These are phyloP conservation scores for Paracyclopina nana DNA, from an alignment of 1,140 invertebrate species.

Conservation along the genomic window DNA sequence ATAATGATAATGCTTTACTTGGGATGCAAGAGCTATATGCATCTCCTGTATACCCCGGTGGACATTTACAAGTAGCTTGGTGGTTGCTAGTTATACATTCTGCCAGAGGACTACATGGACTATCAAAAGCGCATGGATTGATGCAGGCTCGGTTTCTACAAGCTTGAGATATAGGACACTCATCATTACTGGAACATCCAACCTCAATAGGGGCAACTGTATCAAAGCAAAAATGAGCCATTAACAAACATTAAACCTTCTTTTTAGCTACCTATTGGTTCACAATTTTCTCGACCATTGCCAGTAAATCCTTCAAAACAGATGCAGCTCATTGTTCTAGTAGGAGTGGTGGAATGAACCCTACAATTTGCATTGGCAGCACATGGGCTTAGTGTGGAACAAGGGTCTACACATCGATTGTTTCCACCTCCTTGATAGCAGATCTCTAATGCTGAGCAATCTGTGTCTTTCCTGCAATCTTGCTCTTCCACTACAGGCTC, in stretches of 20 bases:
- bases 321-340: constrained; percentile 21
- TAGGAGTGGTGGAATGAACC: constrained; percentile 20
- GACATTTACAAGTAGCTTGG: constrained; percentile 48
- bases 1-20: constrained; percentile 5
- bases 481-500: constrained; percentile 5
- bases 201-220: background rate
- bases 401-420: no score
- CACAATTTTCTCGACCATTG: background rate
- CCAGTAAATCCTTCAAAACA: constrained; percentile 28
- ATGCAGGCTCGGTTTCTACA: constrained; percentile 54
- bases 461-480: constrained; percentile 22
- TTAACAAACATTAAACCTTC: background rate
- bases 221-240: background rate
- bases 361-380: constrained; percentile 22
- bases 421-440: constrained; percentile 22
- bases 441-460: constrained; percentile 22
- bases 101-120: constrained; percentile 65
- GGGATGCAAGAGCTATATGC: constrained; percentile 31
- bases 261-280: background rate
- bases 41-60: constrained; percentile 33
- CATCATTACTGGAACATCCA: constrained; percentile 21
- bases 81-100: constrained; percentile 45
- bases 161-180: constrained; percentile 37
- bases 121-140: constrained; percentile 43
- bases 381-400: constrained; percentile 22